These are phyloP conservation scores for Calephelis perditalis DNA, from an alignment of 2,888 invertebrate species.

Conservation along the genomic window DNA sequence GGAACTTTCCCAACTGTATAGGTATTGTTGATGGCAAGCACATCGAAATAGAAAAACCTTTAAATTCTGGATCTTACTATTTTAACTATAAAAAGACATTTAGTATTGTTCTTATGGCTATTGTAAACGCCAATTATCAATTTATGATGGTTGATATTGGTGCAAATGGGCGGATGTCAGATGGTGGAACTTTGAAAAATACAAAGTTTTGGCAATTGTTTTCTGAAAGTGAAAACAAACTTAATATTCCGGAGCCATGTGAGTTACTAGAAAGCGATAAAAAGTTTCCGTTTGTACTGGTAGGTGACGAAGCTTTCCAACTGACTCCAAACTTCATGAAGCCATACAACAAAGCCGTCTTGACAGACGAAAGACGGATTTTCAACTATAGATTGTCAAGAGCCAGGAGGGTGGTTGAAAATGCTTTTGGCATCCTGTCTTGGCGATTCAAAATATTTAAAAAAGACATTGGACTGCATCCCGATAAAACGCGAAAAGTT, in stretches of 20 bases:
- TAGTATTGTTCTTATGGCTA: conserved; percentile 26
- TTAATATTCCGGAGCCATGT: conserved; percentile 18
- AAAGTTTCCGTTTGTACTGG: conserved; percentile 19
- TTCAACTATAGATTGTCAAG: conserved; percentile 24
- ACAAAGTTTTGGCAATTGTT: conserved; percentile 6
- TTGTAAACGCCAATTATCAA: conserved; percentile 26
- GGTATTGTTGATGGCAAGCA: conserved; percentile 14
- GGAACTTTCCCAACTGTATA: conserved; percentile 11
- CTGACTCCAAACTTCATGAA: conserved; percentile 4
- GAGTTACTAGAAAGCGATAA: conserved; percentile 19
- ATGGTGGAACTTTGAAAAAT: conserved; percentile 17
- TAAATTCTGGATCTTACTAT: conserved; percentile 21
- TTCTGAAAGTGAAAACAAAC: neutral
- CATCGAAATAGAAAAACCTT: conserved; percentile 18
- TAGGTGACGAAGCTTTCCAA: conserved; percentile 19
- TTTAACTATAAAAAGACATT: conserved; percentile 24
- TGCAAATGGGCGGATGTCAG: conserved; percentile 22
- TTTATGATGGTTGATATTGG: conserved; percentile 24
- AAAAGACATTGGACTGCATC: conserved; percentile 7
- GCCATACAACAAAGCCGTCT: neutral
- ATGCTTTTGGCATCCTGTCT: conserved; percentile 24
- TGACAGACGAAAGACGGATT: neutral
- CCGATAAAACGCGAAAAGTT: neutral
- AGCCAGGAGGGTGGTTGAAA: conserved; percentile 25
- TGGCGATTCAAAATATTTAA: conserved; percentile 13